These are phyloP conservation scores for Micoletzkya japonica DNA, from an alignment of 2,888 invertebrate species.

Conservation along the genomic window DNA sequence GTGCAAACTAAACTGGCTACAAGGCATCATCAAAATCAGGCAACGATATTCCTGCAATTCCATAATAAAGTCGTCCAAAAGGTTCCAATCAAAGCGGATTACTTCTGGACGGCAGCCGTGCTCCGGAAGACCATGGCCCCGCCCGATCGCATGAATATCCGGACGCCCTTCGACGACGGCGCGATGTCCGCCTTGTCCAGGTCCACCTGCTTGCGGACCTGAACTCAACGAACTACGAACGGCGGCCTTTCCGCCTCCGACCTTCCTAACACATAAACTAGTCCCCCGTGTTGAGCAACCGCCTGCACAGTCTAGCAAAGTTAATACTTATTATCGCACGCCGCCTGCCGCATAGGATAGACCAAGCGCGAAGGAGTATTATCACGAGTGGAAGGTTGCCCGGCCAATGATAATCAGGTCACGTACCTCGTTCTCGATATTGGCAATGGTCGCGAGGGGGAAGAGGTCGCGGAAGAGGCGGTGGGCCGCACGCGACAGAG, in stretches of 20 bases:
- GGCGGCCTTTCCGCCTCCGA: too few species aligned
- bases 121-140: slow-evolving; percentile 17
- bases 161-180: neutral
- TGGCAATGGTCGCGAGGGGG: neutral
- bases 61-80: neutral
- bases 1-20: too few species aligned
- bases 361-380: too few species aligned
- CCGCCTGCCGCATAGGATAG: too few species aligned
- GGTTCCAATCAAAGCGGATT: neutral
- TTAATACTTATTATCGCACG: too few species aligned
- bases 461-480: slow-evolving; percentile 8
- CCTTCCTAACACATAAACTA: too few species aligned
- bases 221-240: neutral
- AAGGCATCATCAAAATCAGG: too few species aligned
- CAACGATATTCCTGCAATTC: neutral
- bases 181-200: neutral
- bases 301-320: too few species aligned
- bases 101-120: slow-evolving; percentile 9
- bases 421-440: slow-evolving; percentile 8
- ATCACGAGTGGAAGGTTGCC: too few species aligned
- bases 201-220: slow-evolving; percentile 2
- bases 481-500: slow-evolving; percentile 6
- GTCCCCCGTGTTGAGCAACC: too few species aligned
- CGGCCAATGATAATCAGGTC: too few species aligned
- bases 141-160: neutral